Evolutionary conservation across 2,113 vertebrate species (phyloP).

Genomic region (Crotalus viridis): DNA sequence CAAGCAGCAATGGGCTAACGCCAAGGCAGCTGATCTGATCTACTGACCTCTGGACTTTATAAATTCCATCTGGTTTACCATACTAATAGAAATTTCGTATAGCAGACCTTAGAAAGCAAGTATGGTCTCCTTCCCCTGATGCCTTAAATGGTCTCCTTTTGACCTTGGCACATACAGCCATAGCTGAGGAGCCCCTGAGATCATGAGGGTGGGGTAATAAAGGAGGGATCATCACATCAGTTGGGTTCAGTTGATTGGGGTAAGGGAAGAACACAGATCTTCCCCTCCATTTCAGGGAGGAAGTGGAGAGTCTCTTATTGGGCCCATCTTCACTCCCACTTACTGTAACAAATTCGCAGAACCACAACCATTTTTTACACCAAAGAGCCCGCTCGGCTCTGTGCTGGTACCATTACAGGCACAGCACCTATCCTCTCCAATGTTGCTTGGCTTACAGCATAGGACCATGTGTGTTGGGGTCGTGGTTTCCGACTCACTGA

Average conservation of each 20-base stretch:
- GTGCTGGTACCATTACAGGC: conserved; percentile 95
- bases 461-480: conserved; percentile 83
- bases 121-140: neutral
- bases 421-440: conserved; percentile 93
- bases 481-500: conserved; percentile 81
- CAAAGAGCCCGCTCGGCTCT: conserved; percentile 92
- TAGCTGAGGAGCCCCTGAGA: conserved; percentile 36
- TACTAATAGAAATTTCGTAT: conserved; percentile 49
- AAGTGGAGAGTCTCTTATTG: conserved; percentile 50
- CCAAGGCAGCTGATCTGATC: neutral
- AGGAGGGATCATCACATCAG: conserved; percentile 18
- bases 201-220: neutral
- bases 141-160: conserved; percentile 11
- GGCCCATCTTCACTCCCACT: conserved; percentile 16
- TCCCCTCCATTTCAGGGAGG: neutral
- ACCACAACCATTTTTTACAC: conserved; percentile 67
- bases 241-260: conserved; percentile 5
- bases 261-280: conserved; percentile 1
- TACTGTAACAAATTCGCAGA: neutral
- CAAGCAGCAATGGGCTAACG: rapidly evolving
- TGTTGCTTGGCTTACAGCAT: conserved; percentile 88
- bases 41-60: rapidly evolving
- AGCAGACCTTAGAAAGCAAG: conserved; percentile 42
- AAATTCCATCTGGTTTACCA: rapidly evolving
- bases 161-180: conserved; percentile 65